phyloP scores from a whole-genome alignment of 1,140 invertebrate species.

The Camponotus pennsylvanicus region DNA sequence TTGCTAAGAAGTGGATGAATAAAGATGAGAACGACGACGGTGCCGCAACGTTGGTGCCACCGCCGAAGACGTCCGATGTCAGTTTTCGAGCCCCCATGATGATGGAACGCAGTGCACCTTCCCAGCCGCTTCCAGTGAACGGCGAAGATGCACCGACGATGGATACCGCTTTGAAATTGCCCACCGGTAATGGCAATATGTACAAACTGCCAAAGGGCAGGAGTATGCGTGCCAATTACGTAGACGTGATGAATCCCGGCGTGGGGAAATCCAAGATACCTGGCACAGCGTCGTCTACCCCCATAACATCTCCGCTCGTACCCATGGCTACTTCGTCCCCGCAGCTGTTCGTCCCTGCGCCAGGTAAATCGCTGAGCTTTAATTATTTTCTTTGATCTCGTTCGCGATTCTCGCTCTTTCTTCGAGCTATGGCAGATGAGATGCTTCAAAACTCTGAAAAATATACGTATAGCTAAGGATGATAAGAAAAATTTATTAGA shows the following conservation, averaged over 20 bases:
- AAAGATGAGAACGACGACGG: slow-evolving; percentile 90
- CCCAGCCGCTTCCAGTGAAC: slow-evolving; percentile 55
- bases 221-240: slow-evolving; percentile 90
- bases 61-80: slow-evolving; percentile 90
- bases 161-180: slow-evolving; percentile 83
- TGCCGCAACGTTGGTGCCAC: slow-evolving; percentile 89
- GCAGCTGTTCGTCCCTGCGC: slow-evolving; percentile 87
- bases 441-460: not conserved
- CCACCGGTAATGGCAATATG: slow-evolving; percentile 88
- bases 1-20: slow-evolving; percentile 95
- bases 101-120: slow-evolving; percentile 35
- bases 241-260: slow-evolving; percentile 94
- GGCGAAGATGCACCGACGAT: slow-evolving; percentile 66
- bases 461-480: not conserved
- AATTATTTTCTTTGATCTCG: not conserved
- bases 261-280: slow-evolving; percentile 84
- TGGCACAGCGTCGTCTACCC: slow-evolving; percentile 84
- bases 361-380: slow-evolving; percentile 79
- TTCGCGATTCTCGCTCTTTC: not conserved
- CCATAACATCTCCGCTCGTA: slow-evolving; percentile 83
- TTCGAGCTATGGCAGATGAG: not conserved
- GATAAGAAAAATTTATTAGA: not conserved
- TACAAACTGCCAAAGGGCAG: slow-evolving; percentile 92
- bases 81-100: slow-evolving; percentile 74
- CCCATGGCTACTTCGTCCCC: slow-evolving; percentile 84